Base-by-base conservation (phyloP, 2,888 invertebrate species). In the Eristalinus aeneus region DNA sequence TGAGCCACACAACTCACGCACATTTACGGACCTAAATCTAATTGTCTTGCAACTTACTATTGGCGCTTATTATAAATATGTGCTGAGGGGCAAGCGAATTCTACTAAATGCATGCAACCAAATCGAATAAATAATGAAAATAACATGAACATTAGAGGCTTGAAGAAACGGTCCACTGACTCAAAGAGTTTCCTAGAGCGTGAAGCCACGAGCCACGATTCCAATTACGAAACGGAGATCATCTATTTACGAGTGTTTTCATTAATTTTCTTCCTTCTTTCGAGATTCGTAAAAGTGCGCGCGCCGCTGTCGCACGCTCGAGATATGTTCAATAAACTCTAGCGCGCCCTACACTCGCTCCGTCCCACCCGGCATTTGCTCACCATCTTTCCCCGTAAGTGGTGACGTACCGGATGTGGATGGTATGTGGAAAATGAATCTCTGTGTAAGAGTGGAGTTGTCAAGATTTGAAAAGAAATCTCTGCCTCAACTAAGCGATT, bases 161-260 rank as follows among this genome's bases (percentile, higher is more conserved):
- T 65, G 60, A 68, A 64, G 75, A 79, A 72, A 79, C 91, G 91
- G 91, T 91, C 91, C 91, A 91, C 89, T 89, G 86, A 84, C 64
- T 83, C 78, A 75, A 88, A 84, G 77, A 88, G 72, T 54, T 87
- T 88, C 90, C 89, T 89, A 90, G 91, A 91, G 90, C 91, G 90
- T 91, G 91, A 91, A 92, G 91, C 91, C 91, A 91, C 91, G 91
- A 92, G 91, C 91, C 91, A 91, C 61, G 73, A 78, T 73, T 77
- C 68, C 82, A 83, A 83, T 64, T 77, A 73, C 67, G 64, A 83
- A 82, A 68, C 65, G 60, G 46, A 68, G 71, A 65, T 81, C 81
- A 75, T 75, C 69, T 74, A 64, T 74, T 74, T 74, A 74, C 46
- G 46, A 46, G 46, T 46, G 46, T 81, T 81, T 77, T 65, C 67